Evolutionary conservation across 2,797 vertebrate species (phyloP), one percentile per base, ranked within the genome.

Genomic region (Australoheros facetus): DNA sequence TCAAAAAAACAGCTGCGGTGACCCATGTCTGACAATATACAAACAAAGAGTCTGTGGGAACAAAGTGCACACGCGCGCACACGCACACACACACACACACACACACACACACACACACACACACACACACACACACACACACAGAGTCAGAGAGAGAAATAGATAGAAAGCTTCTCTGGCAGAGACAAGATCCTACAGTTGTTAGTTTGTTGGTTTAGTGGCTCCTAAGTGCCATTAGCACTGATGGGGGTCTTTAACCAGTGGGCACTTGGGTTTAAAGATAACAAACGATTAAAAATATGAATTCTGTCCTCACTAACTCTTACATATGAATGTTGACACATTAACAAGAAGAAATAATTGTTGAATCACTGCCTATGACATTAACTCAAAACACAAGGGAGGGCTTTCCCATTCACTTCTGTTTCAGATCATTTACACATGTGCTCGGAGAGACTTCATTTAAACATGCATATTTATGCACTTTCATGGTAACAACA

Each of bases 161-260:
- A 23, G 23, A 66, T 14, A 48, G 21, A 30, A 28, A 26, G 42
- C 75, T 85, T 77, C 81, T 92, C 81, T 90, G 86, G 81, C 80
- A 75, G 66, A 87, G 86, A 92, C 88, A 84, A 88, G 85, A 90
- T 86, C 85, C 83, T 87, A 80, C 62, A 62, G 85, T 89, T 89
- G 88, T 85, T 85, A 75, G 89, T 87, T 89, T 93, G 92, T 93
- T 93, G 84, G 88, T 93, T 94, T 93, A 93, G 92, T 87, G 81
- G 87, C 82, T 92, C 88, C 90, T 90, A 82, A 90, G 85, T 89
- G 84, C 92, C 90, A 94, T 93, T 93, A 92, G 87, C 42, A 64
- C 84, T 83, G 83, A 88, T 86, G 87, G 87, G 39, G 62, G 62
- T 55, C 78, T 85, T 76, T 56, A 79, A 87, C 79, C 78, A 78